phyloP scores from a whole-genome alignment of 2,888 invertebrate species.

The Agapetus fuscipes region DNA sequence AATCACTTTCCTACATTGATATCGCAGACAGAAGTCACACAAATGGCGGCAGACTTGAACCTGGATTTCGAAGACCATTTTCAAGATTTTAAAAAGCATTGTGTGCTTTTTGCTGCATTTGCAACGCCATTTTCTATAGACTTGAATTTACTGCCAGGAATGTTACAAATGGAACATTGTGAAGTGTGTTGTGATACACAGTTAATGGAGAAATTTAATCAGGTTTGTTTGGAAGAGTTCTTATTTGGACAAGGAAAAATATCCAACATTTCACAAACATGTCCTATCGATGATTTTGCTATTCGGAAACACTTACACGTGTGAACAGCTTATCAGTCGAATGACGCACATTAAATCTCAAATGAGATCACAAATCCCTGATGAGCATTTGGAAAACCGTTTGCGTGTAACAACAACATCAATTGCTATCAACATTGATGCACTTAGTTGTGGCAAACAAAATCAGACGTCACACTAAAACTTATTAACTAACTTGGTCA shows the following conservation, averaged over 20 bases:
- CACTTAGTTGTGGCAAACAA: background rate
- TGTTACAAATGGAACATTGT: conserved; percentile 17
- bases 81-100: conserved; percentile 17
- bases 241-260: conserved; percentile 18
- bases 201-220: conserved; percentile 16
- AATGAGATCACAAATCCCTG: conserved; percentile 1
- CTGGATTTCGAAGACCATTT: conserved; percentile 16
- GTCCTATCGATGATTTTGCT: conserved; percentile 16
- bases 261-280: conserved; percentile 18
- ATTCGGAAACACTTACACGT: conserved; percentile 17
- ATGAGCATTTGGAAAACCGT: conserved; percentile 2
- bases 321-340: conserved; percentile 13
- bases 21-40: background rate
- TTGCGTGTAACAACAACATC: conserved; percentile 1
- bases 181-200: conserved; percentile 14
- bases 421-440: background rate
- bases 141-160: conserved; percentile 16
- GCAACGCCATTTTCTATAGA: conserved; percentile 18
- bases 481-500: background rate
- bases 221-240: conserved; percentile 13
- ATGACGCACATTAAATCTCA: conserved; percentile 1
- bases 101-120: conserved; percentile 15
- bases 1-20: conserved; percentile 9
- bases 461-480: background rate
- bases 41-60: conserved; percentile 8